These are phyloP conservation scores for Polydrusus pterygomalis DNA, from an alignment of 2,888 invertebrate genomes.

Conservation along the genomic window DNA sequence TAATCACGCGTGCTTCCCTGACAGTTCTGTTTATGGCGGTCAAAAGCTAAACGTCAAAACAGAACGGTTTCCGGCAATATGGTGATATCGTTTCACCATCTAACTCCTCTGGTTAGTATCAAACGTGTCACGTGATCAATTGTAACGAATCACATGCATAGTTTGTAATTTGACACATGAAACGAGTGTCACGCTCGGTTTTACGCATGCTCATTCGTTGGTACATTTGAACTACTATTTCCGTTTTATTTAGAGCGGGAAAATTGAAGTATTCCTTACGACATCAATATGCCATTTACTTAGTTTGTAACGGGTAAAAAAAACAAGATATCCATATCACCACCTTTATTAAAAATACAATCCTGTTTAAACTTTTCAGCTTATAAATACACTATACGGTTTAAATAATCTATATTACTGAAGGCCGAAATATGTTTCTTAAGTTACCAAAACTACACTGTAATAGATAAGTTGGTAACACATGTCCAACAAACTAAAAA, in stretches of 20 bases:
- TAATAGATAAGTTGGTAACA: too few relatives aligned
- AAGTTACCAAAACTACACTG: slow-evolving; percentile 23
- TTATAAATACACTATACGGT: slow-evolving; percentile 49
- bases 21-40: slow-evolving; percentile 66
- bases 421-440: slow-evolving; percentile 39
- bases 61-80: slow-evolving; percentile 23
- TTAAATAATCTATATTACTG: slow-evolving; percentile 44
- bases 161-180: not conserved
- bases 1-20: slow-evolving; percentile 63
- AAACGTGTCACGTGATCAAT: not conserved
- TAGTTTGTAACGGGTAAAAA: too few relatives aligned
- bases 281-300: not conserved
- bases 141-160: not conserved
- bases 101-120: not conserved
- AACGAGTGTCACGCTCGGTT: not conserved
- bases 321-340: slow-evolving; percentile 49
- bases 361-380: slow-evolving; percentile 52
- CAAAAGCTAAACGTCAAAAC: slow-evolving; percentile 60
- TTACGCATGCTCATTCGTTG: not conserved
- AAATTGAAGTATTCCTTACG: not conserved
- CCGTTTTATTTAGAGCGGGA: not conserved
- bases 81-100: not conserved
- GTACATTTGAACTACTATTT: slow-evolving; percentile 25
- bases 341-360: slow-evolving; percentile 58
- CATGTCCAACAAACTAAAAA: too few relatives aligned